These are phyloP conservation scores for Phymorhynchus buccinoides DNA, from an alignment of 1,140 invertebrate species.

Conservation along the genomic window DNA sequence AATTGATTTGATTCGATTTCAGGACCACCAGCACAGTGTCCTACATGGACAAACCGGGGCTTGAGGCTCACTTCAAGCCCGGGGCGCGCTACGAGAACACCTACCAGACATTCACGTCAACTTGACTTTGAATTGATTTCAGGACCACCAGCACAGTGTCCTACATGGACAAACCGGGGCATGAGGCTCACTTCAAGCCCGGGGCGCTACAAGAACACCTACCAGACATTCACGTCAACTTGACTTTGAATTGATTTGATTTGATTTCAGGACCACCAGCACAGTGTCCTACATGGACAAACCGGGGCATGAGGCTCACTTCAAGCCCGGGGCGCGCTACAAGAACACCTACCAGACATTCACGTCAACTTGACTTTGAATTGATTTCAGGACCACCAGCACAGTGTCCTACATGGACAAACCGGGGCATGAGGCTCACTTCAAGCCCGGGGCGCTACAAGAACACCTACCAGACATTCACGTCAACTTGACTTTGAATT, in stretches of 20 bases:
- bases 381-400: slow-evolving; percentile 68
- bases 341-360: slow-evolving; percentile 60
- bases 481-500: slow-evolving; percentile 22
- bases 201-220: slow-evolving; percentile 66
- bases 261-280: no score
- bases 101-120: no score
- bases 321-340: slow-evolving; percentile 54
- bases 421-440: slow-evolving; percentile 62
- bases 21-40: no score
- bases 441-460: slow-evolving; percentile 60
- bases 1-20: no score
- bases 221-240: no score
- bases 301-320: slow-evolving; percentile 60
- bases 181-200: slow-evolving; percentile 59
- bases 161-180: slow-evolving; percentile 53
- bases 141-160: no score
- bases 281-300: slow-evolving; percentile 37
- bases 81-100: no score
- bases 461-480: slow-evolving; percentile 71
- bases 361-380: no score
- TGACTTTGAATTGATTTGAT: no score
- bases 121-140: no score
- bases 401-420: slow-evolving; percentile 69
- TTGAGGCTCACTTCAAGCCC: no score
- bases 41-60: no score